These are phyloP conservation scores for Ochotona princeps DNA, from an alignment of 2,113 vertebrate genomes.

Conservation along the genomic window DNA sequence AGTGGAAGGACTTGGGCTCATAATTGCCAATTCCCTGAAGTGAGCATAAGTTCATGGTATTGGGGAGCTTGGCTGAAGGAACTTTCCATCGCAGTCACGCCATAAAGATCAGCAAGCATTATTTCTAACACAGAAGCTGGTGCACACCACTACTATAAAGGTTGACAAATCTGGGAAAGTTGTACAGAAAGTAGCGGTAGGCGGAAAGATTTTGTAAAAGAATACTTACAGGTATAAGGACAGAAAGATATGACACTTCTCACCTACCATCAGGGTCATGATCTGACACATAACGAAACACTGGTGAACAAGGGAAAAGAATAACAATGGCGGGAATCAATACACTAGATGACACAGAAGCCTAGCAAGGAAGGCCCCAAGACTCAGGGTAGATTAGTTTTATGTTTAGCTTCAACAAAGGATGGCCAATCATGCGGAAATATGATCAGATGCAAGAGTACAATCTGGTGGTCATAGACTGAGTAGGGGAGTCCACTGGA, in stretches of 20 bases:
- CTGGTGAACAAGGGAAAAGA: background rate
- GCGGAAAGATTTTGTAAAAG: background rate
- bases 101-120: background rate
- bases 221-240: background rate
- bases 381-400: background rate
- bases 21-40: background rate
- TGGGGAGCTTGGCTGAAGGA: background rate
- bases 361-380: background rate
- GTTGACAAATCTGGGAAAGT: background rate
- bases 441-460: background rate
- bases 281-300: background rate
- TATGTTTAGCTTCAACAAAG: background rate
- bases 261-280: background rate
- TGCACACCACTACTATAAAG: background rate
- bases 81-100: background rate
- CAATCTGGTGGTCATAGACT: background rate
- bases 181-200: background rate
- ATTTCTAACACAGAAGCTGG: background rate
- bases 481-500: background rate
- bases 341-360: background rate
- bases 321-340: background rate
- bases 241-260: background rate
- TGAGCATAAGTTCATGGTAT: background rate
- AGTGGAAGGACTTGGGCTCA: background rate
- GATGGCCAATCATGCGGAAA: background rate